A percentile compares a stretch with the other conserved stretches of the same genome.
Conservation (phyloP, 2,797 vertebrate genomes). For the Ataeniobius toweri region DNA sequence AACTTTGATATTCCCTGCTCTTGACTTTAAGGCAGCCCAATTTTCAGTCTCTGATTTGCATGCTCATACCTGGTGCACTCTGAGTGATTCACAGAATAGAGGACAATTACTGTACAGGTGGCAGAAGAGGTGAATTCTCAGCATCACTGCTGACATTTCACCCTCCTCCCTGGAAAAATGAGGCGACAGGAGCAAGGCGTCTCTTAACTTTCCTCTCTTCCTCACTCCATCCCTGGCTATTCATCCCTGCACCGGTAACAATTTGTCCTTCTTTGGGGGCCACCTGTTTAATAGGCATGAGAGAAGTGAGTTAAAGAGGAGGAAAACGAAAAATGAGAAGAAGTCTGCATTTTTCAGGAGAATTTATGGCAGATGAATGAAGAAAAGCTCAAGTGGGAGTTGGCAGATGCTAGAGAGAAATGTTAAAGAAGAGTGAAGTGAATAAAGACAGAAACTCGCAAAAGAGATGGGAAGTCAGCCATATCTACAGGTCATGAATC, state of each 20-base stretch:
- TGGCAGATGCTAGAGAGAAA: constrained; percentile 7
- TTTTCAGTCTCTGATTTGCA: constrained; percentile 71
- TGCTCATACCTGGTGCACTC: constrained; percentile 54
- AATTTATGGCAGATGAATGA: constrained; percentile 21
- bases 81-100: constrained; percentile 63
- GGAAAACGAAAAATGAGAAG: constrained; percentile 4
- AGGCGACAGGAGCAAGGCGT: constrained; percentile 35
- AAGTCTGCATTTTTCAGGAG: constrained; percentile 19
- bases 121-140: constrained; percentile 64
- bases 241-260: constrained; percentile 38
- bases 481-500: constrained; percentile 42
- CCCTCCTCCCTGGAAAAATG: constrained; percentile 51
- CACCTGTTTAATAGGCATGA: constrained; percentile 21
- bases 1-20: constrained; percentile 68
- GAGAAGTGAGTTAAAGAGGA: constrained; percentile 16
- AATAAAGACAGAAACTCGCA: constrained; percentile 15
- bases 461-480: constrained; percentile 14
- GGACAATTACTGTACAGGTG: constrained; percentile 76
- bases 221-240: constrained; percentile 9
- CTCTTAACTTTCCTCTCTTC: constrained; percentile 13
- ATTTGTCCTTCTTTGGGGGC: constrained; percentile 52
- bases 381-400: not conserved
- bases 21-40: constrained; percentile 68
- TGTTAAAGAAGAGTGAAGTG: constrained; percentile 16
- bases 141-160: constrained; percentile 46